A percentile compares a stretch with the other conserved stretches of the same genome.
These are phyloP conservation scores for Dryomyza anilis DNA, from an alignment of 2,888 invertebrate genomes.

Conservation along the genomic window DNA sequence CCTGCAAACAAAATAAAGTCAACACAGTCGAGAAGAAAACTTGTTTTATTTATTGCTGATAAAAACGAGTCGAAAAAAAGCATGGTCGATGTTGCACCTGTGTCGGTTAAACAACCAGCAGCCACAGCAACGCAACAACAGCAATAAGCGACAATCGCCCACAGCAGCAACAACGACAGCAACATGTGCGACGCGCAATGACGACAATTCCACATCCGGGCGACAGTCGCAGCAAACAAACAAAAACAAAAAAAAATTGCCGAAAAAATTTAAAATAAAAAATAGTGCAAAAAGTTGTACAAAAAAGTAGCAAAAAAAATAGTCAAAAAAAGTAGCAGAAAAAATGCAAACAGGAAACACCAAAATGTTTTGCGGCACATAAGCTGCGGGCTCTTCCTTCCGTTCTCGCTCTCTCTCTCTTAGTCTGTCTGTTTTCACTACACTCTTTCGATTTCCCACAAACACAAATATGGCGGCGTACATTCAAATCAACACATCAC, in stretches of 20 bases:
- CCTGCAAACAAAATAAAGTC: constrained; percentile 17
- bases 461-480: constrained; percentile 24
- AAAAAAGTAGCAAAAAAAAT: constrained; percentile 13
- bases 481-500: constrained; percentile 43
- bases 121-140: not conserved
- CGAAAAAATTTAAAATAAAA: not conserved
- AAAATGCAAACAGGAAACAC: constrained; percentile 24
- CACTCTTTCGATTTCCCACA: too few species aligned
- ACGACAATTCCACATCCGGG: constrained; percentile 23
- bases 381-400: constrained; percentile 43
- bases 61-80: not conserved
- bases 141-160: not conserved
- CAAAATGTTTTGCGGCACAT: constrained; percentile 42
- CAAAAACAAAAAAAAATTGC: not conserved
- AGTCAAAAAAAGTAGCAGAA: not conserved
- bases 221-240: not conserved
- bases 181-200: constrained; percentile 22
- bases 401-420: not conserved
- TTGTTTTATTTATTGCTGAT: not conserved
- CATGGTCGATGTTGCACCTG: constrained; percentile 15
- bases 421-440: too few species aligned
- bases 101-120: constrained; percentile 3
- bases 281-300: constrained; percentile 1
- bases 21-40: not conserved
- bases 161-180: constrained; percentile 4